Conservation (phyloP, 2,888 invertebrate species). For the Matsumyia berberina region DNA sequence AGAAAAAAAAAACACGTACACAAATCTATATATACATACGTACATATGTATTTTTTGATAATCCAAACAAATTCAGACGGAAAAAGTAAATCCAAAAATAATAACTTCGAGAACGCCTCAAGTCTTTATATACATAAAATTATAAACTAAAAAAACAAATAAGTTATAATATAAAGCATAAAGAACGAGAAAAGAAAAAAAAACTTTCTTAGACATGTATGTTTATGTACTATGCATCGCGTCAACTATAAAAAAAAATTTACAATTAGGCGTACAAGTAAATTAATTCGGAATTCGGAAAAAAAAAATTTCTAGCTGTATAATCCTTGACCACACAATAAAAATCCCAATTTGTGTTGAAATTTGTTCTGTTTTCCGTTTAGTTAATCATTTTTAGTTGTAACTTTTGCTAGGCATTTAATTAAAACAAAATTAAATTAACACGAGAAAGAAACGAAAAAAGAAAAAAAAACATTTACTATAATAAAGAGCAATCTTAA, state of each 20-base stretch:
- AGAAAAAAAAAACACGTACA: constrained; percentile 18
- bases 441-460: constrained; percentile 9
- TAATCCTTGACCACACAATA: constrained; percentile 52
- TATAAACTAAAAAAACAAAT: constrained; percentile 52
- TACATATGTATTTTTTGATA: constrained; percentile 72
- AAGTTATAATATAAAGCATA: constrained; percentile 49
- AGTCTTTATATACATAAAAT: constrained; percentile 64
- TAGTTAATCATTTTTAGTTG: constrained; percentile 57
- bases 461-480: not conserved
- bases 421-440: constrained; percentile 48
- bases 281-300: constrained; percentile 44
- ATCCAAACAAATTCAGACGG: constrained; percentile 58
- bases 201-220: constrained; percentile 46
- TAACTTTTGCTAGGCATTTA: constrained; percentile 66
- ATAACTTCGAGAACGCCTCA: constrained; percentile 59
- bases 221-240: constrained; percentile 24
- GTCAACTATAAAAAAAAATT: constrained; percentile 25
- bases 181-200: constrained; percentile 29
- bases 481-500: constrained; percentile 67
- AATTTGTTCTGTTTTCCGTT: constrained; percentile 9
- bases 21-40: constrained; percentile 61
- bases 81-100: constrained; percentile 34
- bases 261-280: constrained; percentile 27
- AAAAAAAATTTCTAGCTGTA: constrained; percentile 64
- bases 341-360: constrained; percentile 33